Conservation (phyloP, 2,888 invertebrate species). For the Acrobasis repandana region DNA sequence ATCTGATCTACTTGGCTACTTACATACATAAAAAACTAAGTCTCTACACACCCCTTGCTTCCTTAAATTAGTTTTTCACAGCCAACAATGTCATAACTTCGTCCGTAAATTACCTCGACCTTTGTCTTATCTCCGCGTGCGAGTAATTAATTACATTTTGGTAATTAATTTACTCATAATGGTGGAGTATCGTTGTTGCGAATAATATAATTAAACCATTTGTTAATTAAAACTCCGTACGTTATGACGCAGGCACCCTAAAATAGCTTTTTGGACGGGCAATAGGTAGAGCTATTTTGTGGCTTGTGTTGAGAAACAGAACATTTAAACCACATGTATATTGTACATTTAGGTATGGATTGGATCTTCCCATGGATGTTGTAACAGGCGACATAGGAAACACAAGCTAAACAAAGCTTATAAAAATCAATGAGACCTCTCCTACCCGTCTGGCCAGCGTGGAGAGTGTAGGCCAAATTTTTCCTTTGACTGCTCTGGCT, state of each 20-base stretch:
- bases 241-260: conserved; percentile 25
- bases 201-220: conserved; percentile 60
- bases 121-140: conserved; percentile 59
- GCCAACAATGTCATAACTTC: conserved; percentile 52
- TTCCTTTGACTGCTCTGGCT: too few relatives aligned
- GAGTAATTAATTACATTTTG: conserved; percentile 67
- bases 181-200: conserved; percentile 48
- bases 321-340: too few relatives aligned
- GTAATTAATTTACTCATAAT: conserved; percentile 67
- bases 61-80: conserved; percentile 68
- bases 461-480: too few relatives aligned
- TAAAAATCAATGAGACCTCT: too few relatives aligned
- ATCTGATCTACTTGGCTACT: too few relatives aligned
- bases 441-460: too few relatives aligned
- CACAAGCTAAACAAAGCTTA: too few relatives aligned
- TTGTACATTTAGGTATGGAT: too few relatives aligned
- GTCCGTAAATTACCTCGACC: conserved; percentile 47
- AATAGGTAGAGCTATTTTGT: neutral
- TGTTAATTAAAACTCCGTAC: conserved; percentile 52
- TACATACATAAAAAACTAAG: too few relatives aligned
- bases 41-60: too few relatives aligned
- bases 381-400: too few relatives aligned
- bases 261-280: conserved; percentile 20
- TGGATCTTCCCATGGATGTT: too few relatives aligned
- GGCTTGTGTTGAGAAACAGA: neutral